A percentile compares a stretch with the other conserved stretches of the same genome.
These are phyloP conservation scores for Ciconia stormi DNA, from an alignment of 2,113 vertebrate genomes.

Conservation along the genomic window DNA sequence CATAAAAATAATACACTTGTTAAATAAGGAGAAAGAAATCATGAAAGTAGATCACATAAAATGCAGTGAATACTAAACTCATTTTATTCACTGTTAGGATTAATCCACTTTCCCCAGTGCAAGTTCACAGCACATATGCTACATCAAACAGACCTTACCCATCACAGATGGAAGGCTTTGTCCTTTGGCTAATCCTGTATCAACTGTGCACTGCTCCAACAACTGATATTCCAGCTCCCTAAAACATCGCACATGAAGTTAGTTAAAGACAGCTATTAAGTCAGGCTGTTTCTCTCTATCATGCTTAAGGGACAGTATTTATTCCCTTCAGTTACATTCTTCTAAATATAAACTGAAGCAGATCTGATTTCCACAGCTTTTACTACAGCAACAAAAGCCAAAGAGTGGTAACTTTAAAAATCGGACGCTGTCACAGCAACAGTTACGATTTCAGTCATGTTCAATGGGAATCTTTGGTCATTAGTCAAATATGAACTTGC, in stretches of 20 bases:
- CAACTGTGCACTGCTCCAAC: constrained; percentile 91
- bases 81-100: neutral
- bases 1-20: neutral
- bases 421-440: neutral
- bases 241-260: neutral
- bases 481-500: neutral
- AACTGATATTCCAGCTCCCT: constrained; percentile 90
- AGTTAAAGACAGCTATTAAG: neutral
- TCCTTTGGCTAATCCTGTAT: constrained; percentile 85
- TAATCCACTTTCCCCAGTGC: neutral
- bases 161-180: constrained; percentile 88
- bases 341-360: neutral
- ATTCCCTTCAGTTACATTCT: neutral
- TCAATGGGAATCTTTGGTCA: neutral
- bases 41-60: neutral
- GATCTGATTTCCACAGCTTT: neutral
- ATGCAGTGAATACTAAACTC: neutral
- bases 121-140: neutral
- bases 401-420: neutral
- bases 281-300: neutral
- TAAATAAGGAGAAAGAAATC: neutral
- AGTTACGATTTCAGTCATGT: neutral
- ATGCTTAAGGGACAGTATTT: neutral
- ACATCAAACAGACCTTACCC: constrained; percentile 74
- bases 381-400: neutral